Evolutionary conservation across 2,113 vertebrate genomes (phyloP).

Genomic region (Empidonax traillii): DNA sequence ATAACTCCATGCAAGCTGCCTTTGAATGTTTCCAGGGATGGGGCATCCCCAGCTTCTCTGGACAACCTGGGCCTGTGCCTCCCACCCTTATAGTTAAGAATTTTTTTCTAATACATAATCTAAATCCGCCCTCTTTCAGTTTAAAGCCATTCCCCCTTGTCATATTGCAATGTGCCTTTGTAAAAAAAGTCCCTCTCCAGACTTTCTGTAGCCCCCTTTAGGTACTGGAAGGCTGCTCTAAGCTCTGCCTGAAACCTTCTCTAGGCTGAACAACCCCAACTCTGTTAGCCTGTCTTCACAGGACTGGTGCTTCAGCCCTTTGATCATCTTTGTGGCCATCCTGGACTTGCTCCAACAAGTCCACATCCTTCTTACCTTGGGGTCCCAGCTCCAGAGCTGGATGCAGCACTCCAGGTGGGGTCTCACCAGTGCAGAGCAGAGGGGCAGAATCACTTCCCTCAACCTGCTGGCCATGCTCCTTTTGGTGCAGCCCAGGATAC

Average conservation of each 20-base stretch:
- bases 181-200: not conserved
- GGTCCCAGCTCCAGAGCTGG: not conserved
- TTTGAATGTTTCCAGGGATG: fast-evolving
- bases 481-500: not conserved
- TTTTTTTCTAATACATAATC: not conserved
- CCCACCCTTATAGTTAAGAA: not conserved
- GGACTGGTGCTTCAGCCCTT: not conserved
- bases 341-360: not conserved
- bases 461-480: not conserved
- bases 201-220: not conserved
- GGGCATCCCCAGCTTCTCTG: not conserved
- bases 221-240: not conserved
- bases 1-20: not conserved
- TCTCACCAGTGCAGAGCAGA: not conserved
- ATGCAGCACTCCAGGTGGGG: not conserved
- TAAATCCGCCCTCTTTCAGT: not conserved
- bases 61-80: not conserved
- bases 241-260: not conserved
- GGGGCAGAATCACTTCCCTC: not conserved
- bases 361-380: not conserved
- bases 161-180: fast-evolving
- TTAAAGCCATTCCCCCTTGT: not conserved
- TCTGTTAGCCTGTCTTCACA: not conserved
- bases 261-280: not conserved
- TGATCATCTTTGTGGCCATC: not conserved